Percentiles rank a stretch among this genome's conserved stretches.
phyloP scores from a whole-genome alignment of 1,140 invertebrate genomes.

The Ips typographus region DNA sequence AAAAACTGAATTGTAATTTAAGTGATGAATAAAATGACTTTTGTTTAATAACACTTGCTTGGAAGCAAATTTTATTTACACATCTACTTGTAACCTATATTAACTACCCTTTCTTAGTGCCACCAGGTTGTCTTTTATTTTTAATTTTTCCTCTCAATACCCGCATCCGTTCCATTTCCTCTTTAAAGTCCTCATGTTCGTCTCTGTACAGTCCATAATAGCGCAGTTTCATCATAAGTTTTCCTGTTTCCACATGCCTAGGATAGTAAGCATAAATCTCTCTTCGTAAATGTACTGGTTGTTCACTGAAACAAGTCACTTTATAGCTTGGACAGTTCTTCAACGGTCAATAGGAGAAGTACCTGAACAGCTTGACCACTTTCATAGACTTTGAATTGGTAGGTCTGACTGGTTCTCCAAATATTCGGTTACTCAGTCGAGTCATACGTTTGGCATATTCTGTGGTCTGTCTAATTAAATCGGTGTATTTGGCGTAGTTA shows the following conservation, averaged over 20 bases:
- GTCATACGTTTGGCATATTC: conserved; percentile 86
- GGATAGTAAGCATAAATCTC: conserved; percentile 87
- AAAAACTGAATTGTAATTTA: conserved; percentile 7
- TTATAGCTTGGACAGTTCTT: not conserved
- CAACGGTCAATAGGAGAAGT: not conserved
- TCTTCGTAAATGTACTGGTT: conserved; percentile 72
- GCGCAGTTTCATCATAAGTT: conserved; percentile 70
- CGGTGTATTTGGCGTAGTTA: conserved; percentile 64
- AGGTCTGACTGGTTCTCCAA: conserved; percentile 80
- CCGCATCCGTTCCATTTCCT: conserved; percentile 80
- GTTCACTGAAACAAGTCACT: conserved; percentile 53
- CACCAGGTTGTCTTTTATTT: conserved; percentile 53
- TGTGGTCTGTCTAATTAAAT: conserved; percentile 68
- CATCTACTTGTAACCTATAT: not conserved
- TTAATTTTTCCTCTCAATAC: conserved; percentile 73
- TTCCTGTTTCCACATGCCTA: conserved; percentile 71
- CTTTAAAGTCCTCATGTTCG: conserved; percentile 90
- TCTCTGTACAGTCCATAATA: conserved; percentile 82
- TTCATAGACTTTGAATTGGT: conserved; percentile 76
- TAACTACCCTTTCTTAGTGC: not conserved
- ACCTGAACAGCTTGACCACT: conserved; percentile 74
- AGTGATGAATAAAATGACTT: no score
- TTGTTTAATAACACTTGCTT: not conserved
- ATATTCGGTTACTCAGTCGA: conserved; percentile 83
- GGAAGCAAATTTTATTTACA: not conserved